Percentiles rank a stretch among this genome's conserved stretches.
Conservation (phyloP, 2,888 invertebrate genomes). For the Ichneumoninae sp. region DNA sequence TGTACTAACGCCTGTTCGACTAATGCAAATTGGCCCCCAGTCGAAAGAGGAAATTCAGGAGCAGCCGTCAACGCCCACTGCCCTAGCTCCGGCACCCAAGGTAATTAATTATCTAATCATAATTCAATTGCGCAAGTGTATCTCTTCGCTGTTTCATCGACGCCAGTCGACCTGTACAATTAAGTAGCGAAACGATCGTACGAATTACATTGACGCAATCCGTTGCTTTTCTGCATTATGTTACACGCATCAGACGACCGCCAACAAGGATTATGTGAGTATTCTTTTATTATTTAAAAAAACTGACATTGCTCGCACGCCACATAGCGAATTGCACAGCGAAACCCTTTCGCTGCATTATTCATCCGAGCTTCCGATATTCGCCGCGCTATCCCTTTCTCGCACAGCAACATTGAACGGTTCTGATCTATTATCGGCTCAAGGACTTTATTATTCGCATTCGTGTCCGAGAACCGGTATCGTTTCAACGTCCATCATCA, state of each 20-base stretch:
- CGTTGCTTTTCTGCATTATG: slow-evolving; percentile 52
- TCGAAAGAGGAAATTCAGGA: slow-evolving; percentile 80
- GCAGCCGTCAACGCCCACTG: slow-evolving; percentile 79
- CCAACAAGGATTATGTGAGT: slow-evolving; percentile 79
- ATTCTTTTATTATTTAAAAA: slow-evolving; percentile 4
- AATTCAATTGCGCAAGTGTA: not conserved
- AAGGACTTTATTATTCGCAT: slow-evolving; percentile 50
- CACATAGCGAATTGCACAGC: slow-evolving; percentile 39
- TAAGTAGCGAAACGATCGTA: not conserved
- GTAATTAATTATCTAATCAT: slow-evolving; percentile 70
- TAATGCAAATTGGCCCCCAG: slow-evolving; percentile 69
- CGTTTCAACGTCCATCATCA: slow-evolving; percentile 54
- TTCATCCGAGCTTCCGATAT: slow-evolving; percentile 30
- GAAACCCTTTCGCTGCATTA: slow-evolving; percentile 33
- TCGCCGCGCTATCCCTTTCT: not conserved
- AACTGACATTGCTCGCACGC: slow-evolving; percentile 36
- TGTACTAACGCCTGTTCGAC: slow-evolving; percentile 29
- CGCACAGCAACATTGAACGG: slow-evolving; percentile 13
- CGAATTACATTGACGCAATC: slow-evolving; percentile 19
- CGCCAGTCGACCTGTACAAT: not conserved
- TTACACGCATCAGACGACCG: slow-evolving; percentile 72
- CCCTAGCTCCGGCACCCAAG: slow-evolving; percentile 78
- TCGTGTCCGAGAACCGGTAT: slow-evolving; percentile 30
- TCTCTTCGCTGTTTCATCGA: not conserved
- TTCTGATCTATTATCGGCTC: slow-evolving; percentile 39